A percentile compares a stretch with the other conserved stretches of the same genome.
These are phyloP conservation scores for Orthonychiurus folsomi DNA, from an alignment of 2,888 invertebrate species.

Conservation along the genomic window DNA sequence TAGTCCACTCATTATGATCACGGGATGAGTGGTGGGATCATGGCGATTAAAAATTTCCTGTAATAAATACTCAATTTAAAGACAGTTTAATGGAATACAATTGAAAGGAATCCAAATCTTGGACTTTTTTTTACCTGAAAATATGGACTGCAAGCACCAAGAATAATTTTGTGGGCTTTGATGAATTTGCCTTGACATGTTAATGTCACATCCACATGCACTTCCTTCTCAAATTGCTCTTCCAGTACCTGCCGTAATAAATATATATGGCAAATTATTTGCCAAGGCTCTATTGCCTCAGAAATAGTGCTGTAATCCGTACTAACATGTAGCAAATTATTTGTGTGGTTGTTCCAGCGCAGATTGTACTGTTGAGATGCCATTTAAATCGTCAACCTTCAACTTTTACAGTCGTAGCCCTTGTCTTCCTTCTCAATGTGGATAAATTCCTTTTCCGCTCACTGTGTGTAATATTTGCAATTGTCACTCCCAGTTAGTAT, in stretches of 20 bases:
- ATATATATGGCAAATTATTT: not conserved
- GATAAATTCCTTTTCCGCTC: not conserved
- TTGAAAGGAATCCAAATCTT: not conserved
- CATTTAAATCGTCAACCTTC: slow-evolving; percentile 16
- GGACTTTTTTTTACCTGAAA: slow-evolving; percentile 47
- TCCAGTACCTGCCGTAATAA: slow-evolving; percentile 43
- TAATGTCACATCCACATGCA: slow-evolving; percentile 48
- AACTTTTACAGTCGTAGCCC: not conserved
- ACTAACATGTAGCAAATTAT: slow-evolving; percentile 46
- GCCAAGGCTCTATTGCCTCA: not conserved
- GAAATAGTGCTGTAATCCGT: not conserved
- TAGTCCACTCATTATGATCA: slow-evolving; percentile 47
- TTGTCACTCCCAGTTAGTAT: no score
- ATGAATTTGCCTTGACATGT: slow-evolving; percentile 48
- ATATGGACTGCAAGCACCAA: slow-evolving; percentile 49
- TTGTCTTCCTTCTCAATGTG: not conserved
- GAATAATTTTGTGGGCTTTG: slow-evolving; percentile 48
- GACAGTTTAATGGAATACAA: not conserved
- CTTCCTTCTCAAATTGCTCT: slow-evolving; percentile 46
- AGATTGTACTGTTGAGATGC: slow-evolving; percentile 46
- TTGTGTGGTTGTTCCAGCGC: slow-evolving; percentile 49
- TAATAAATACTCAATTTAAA: slow-evolving; percentile 32
- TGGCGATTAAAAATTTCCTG: slow-evolving; percentile 47
- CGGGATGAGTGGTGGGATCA: slow-evolving; percentile 44
- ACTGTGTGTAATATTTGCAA: no score